A percentile compares a stretch with the other conserved stretches of the same genome.
Evolutionary conservation across 2,888 invertebrate species (phyloP).

Genomic region (Euplagia quadripunctaria): DNA sequence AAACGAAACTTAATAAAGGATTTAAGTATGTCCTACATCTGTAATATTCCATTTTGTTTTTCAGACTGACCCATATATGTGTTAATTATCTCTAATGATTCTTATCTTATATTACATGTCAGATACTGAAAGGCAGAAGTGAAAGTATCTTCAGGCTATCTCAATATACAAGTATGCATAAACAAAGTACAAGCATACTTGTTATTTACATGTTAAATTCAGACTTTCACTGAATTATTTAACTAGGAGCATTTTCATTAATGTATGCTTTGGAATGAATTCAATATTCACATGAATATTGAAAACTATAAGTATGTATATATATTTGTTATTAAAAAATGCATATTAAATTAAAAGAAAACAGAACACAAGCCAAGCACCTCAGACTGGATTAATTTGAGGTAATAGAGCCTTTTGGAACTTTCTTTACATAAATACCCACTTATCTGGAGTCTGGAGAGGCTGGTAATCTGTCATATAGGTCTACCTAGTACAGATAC

Average conservation of each 20-base stretch:
- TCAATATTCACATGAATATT: not conserved
- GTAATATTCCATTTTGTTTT: not conserved
- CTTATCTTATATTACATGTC: slow-evolving; percentile 34
- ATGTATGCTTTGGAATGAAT: not conserved
- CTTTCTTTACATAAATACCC: too few relatives aligned
- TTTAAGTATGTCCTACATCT: not conserved
- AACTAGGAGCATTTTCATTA: slow-evolving; percentile 17
- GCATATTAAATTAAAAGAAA: not conserved
- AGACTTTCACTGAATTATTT: slow-evolving; percentile 40
- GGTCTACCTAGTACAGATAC: too few relatives aligned
- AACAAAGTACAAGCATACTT: slow-evolving; percentile 24
- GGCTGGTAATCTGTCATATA: too few relatives aligned
- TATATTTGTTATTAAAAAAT: not conserved
- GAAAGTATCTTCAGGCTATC: slow-evolving; percentile 37
- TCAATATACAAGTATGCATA: slow-evolving; percentile 28
- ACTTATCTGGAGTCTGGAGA: too few relatives aligned
- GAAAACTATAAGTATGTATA: not conserved
- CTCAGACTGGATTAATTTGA: not conserved
- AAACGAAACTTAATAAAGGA: not conserved
- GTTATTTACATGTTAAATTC: slow-evolving; percentile 30
- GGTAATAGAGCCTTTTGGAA: too few relatives aligned
- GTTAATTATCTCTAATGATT: slow-evolving; percentile 38
- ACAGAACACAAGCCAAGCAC: not conserved
- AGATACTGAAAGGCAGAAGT: slow-evolving; percentile 32
- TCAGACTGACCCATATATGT: slow-evolving; percentile 14